These are phyloP conservation scores for Pasiphila rectangulata DNA, from an alignment of 2,888 invertebrate genomes.

Conservation along the genomic window DNA sequence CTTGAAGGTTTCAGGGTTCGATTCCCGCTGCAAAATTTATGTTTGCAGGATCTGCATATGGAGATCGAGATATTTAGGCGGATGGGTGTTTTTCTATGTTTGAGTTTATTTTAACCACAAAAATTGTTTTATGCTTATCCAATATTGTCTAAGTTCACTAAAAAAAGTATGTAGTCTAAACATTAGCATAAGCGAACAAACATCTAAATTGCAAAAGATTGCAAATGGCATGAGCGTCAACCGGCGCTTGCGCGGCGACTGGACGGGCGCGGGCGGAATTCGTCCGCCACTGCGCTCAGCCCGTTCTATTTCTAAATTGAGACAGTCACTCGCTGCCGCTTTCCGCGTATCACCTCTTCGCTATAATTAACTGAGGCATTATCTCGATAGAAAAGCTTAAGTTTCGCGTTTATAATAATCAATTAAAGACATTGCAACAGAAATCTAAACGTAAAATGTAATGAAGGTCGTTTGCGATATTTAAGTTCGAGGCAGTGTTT, in stretches of 20 bases:
- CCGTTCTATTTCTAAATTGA: slow-evolving; percentile 79
- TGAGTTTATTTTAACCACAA: too few species aligned
- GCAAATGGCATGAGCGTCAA: slow-evolving; percentile 21
- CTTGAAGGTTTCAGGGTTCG: too few species aligned
- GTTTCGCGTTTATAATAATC: slow-evolving; percentile 18
- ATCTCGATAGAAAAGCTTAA: slow-evolving; percentile 39
- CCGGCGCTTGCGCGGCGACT: slow-evolving; percentile 23
- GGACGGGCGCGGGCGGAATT: slow-evolving; percentile 33
- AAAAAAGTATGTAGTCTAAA: too few species aligned
- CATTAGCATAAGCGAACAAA: too few species aligned
- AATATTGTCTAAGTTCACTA: too few species aligned
- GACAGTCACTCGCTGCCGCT: slow-evolving; percentile 76
- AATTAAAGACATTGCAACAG: slow-evolving; percentile 12
- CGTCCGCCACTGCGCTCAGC: slow-evolving; percentile 57
- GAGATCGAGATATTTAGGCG: too few species aligned
- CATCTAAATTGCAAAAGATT: too few species aligned
- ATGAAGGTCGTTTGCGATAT: slow-evolving; percentile 29
- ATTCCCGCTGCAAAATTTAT: too few species aligned
- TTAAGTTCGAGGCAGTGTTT: slow-evolving; percentile 19
- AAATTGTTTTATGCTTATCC: too few species aligned
- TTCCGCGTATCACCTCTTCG: slow-evolving; percentile 73
- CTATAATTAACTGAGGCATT: slow-evolving; percentile 58
- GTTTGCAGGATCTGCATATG: too few species aligned
- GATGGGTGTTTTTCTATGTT: too few species aligned
- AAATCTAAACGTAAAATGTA: slow-evolving; percentile 11